phyloP scores from a whole-genome alignment of 1,140 invertebrate genomes.

The Psix sp. region DNA sequence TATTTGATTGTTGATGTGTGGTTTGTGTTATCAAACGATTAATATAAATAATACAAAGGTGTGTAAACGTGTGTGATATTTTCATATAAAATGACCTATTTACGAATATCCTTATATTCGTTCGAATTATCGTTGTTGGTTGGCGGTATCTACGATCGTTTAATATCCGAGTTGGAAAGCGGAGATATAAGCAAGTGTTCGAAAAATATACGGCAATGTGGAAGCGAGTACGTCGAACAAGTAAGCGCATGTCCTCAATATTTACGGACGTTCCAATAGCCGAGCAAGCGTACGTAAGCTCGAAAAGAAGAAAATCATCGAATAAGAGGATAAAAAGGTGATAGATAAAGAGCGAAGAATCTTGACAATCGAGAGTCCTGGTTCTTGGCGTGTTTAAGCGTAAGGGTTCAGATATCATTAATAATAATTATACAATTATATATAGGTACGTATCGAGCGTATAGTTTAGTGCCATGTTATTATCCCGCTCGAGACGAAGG shows the following conservation, averaged over 20 bases:
- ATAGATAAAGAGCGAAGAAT: conserved; percentile 59
- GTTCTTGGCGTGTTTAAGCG: conserved; percentile 69
- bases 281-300: conserved; percentile 33
- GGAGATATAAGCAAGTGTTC: conserved; percentile 44
- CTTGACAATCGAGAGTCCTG: conserved; percentile 59
- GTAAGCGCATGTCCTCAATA: conserved; percentile 54
- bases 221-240: conserved; percentile 48
- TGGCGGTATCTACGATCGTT: conserved; percentile 42
- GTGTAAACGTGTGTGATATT: conserved; percentile 1
- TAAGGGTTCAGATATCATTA: conserved; percentile 76
- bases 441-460: conserved; percentile 74
- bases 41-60: conserved; percentile 7
- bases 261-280: conserved; percentile 52
- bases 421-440: conserved; percentile 79
- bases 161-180: conserved; percentile 45
- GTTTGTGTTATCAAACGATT: no score
- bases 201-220: conserved; percentile 57
- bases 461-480: conserved; percentile 78
- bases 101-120: conserved; percentile 14
- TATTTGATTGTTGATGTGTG: no score
- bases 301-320: conserved; percentile 40
- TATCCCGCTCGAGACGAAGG: conserved; percentile 72
- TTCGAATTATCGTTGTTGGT: conserved; percentile 36
- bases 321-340: conserved; percentile 57
- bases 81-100: conserved; percentile 21